Evolutionary conservation across 2,888 invertebrate species (phyloP).

Genomic region (Oxyscelio sp.): DNA sequence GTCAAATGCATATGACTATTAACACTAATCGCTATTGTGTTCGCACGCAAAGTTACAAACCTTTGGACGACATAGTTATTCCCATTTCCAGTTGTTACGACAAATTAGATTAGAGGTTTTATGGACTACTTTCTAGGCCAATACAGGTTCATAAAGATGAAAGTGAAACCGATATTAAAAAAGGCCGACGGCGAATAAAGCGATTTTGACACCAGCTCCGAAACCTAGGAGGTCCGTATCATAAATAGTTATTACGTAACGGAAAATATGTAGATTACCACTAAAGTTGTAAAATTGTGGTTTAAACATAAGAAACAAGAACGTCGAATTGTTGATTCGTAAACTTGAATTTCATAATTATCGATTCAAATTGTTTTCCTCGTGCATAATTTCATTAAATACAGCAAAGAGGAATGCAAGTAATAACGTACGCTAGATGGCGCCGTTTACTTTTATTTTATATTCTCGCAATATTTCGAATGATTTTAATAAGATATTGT

Average conservation of each 20-base stretch:
- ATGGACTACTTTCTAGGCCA: neutral
- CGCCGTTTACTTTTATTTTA: too few relatives aligned
- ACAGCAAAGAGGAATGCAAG: too few relatives aligned
- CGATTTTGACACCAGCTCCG: slow-evolving; percentile 23
- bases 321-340: too few relatives aligned
- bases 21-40: slow-evolving; percentile 23
- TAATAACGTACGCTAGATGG: too few relatives aligned
- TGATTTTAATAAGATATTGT: too few relatives aligned
- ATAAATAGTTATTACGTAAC: slow-evolving; percentile 3
- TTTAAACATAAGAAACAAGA: too few relatives aligned
- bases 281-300: too few relatives aligned
- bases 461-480: too few relatives aligned
- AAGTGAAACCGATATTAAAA: slow-evolving; percentile 37
- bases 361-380: too few relatives aligned
- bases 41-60: slow-evolving; percentile 14
- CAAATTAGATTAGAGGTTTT: neutral
- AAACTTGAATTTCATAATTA: too few relatives aligned
- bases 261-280: neutral
- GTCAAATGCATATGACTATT: slow-evolving; percentile 35
- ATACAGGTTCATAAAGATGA: slow-evolving; percentile 40
- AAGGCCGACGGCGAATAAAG: neutral
- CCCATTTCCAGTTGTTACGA: neutral
- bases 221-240: slow-evolving; percentile 16
- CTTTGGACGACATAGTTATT: slow-evolving; percentile 10
- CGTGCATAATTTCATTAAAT: too few relatives aligned